A percentile compares a stretch with the other conserved stretches of the same genome.
These are phyloP conservation scores for Romanomermis culicivorax DNA, from an alignment of 2,888 invertebrate species.

Conservation along the genomic window DNA sequence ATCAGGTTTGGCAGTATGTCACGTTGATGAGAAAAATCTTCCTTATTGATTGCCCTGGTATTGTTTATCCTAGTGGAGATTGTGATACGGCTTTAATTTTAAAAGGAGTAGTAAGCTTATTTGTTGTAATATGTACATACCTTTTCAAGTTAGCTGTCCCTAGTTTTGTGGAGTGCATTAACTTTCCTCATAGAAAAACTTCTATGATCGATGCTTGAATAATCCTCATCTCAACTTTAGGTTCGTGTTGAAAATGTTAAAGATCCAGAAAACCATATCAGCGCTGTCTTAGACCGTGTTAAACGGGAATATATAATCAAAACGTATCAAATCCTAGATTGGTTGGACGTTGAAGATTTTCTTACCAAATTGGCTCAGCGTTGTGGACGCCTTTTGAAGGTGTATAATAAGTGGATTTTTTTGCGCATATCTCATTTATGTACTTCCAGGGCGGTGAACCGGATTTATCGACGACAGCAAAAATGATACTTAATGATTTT, in stretches of 20 bases:
- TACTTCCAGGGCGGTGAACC: conserved; percentile 68
- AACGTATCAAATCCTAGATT: conserved; percentile 55
- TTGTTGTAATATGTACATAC: not conserved
- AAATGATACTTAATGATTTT: conserved; percentile 94
- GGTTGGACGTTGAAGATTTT: conserved; percentile 63
- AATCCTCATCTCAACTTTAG: too few species aligned
- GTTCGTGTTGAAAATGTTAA: conserved; percentile 77
- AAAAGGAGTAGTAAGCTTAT: conserved; percentile 58
- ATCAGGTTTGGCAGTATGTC: conserved; percentile 87
- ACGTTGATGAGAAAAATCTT: conserved; percentile 90
- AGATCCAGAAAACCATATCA: conserved; percentile 81
- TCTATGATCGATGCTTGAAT: too few species aligned
- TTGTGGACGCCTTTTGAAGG: conserved; percentile 67
- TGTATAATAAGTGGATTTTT: too few species aligned
- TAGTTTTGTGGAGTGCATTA: too few species aligned
- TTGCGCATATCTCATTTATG: too few species aligned
- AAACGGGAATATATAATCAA: conserved; percentile 65
- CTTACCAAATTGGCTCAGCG: conserved; percentile 66
- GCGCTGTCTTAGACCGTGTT: conserved; percentile 60
- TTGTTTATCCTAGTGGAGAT: conserved; percentile 89
- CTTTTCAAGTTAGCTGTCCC: not conserved
- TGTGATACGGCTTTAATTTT: conserved; percentile 65
- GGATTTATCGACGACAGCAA: conserved; percentile 61
- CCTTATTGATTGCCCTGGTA: conserved; percentile 92
- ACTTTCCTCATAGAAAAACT: too few species aligned